Conservation (phyloP, 2,888 invertebrate species). For the Acholoe squamosa region DNA sequence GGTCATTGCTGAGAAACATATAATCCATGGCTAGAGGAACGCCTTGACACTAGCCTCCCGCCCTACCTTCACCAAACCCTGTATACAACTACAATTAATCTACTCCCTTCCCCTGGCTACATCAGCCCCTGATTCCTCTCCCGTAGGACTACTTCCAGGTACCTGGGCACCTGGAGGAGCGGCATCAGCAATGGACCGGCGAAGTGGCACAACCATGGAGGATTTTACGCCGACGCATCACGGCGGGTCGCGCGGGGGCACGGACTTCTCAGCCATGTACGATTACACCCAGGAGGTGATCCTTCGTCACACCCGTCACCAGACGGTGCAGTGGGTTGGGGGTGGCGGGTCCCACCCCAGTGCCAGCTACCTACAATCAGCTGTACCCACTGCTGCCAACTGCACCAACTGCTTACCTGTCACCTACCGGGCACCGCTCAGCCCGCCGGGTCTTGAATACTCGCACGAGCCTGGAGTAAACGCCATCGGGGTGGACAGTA, state of each 20-base stretch:
- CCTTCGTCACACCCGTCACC: conserved; percentile 29
- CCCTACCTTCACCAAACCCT: not conserved
- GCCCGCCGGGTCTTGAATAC: conserved; percentile 46
- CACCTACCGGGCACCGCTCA: conserved; percentile 43
- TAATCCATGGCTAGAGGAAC: not conserved
- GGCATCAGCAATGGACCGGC: conserved; percentile 36
- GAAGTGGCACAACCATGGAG: conserved; percentile 30
- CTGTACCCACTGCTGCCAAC: conserved; percentile 11
- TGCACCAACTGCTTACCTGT: conserved; percentile 27
- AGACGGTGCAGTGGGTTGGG: conserved; percentile 35
- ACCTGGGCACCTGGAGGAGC: conserved; percentile 9
- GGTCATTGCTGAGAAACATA: too few relatives aligned
- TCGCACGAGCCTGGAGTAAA: not conserved
- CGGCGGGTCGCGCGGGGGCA: conserved; percentile 28
- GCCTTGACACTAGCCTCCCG: not conserved
- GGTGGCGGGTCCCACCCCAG: not conserved
- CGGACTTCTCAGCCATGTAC: conserved; percentile 50
- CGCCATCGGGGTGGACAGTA: not conserved
- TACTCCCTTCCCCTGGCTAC: not conserved
- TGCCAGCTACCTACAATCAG: not conserved
- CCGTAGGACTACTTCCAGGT: not conserved
- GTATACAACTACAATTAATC: not conserved
- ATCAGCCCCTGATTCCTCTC: not conserved
- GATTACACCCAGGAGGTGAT: conserved; percentile 58
- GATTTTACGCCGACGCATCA: conserved; percentile 43